A percentile compares a stretch with the other conserved stretches of the same genome.
Evolutionary conservation across 2,888 invertebrate species (phyloP).

Genomic region (Hydrotaea diabolus): DNA sequence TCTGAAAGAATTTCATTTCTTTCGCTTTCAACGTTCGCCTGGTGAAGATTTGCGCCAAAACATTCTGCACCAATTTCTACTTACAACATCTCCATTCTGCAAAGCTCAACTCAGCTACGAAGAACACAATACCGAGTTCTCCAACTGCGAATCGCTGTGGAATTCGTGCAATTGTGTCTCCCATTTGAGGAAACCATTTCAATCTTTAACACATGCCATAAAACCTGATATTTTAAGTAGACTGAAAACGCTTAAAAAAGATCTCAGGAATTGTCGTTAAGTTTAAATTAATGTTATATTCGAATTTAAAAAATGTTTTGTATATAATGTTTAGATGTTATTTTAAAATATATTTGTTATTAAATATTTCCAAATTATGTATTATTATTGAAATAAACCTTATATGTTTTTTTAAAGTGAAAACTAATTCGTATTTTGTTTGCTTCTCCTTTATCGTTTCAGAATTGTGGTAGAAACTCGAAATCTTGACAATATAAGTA

Average conservation of each 20-base stretch:
- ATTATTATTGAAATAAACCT: slow-evolving; percentile 12
- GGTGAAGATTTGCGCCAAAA: slow-evolving; percentile 51
- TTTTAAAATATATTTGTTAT: slow-evolving; percentile 4
- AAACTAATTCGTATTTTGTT: slow-evolving; percentile 21
- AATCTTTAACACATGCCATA: slow-evolving; percentile 45
- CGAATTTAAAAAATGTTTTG: background rate
- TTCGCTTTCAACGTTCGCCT: background rate
- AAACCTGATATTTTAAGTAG: slow-evolving; percentile 15
- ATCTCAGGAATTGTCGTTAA: background rate
- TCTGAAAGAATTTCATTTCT: slow-evolving; percentile 64
- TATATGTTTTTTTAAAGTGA: background rate
- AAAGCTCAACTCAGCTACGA: slow-evolving; percentile 46
- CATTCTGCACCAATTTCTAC: slow-evolving; percentile 46
- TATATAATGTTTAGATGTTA: background rate
- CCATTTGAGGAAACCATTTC: slow-evolving; percentile 50
- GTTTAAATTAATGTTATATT: background rate
- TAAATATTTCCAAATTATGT: too few relatives aligned
- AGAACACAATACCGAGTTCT: slow-evolving; percentile 48
- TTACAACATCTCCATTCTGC: slow-evolving; percentile 45
- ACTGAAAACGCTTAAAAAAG: slow-evolving; percentile 24
- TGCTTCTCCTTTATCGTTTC: slow-evolving; percentile 32
- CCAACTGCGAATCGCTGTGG: slow-evolving; percentile 26
- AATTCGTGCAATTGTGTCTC: slow-evolving; percentile 35
- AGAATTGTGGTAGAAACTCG: background rate
- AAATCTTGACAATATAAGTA: background rate